These are phyloP conservation scores for Sebastes nivosus DNA, from an alignment of 2,797 vertebrate species.

Conservation along the genomic window DNA sequence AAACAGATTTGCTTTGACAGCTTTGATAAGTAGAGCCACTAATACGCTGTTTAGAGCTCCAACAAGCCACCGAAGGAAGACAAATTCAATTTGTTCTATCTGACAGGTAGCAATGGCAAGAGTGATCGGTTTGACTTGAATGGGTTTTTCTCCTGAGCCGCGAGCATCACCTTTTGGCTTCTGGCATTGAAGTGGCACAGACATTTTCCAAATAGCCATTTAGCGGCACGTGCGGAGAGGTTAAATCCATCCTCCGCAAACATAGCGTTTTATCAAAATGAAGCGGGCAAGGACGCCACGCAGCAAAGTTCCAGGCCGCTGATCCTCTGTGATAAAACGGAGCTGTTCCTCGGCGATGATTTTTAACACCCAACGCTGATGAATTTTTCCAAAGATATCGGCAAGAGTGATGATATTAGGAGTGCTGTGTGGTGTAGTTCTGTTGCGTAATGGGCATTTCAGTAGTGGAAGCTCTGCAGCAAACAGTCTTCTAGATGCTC, in stretches of 20 bases:
- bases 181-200: conserved; percentile 68
- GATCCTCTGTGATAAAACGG: conserved; percentile 33
- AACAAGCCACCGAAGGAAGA: conserved; percentile 81
- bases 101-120: conserved; percentile 80
- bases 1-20: conserved; percentile 81
- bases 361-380: conserved; percentile 32
- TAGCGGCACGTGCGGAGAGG: conserved; percentile 47
- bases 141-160: conserved; percentile 69
- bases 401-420: conserved; percentile 1
- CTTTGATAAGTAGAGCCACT: conserved; percentile 84
- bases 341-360: conserved; percentile 9
- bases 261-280: conserved; percentile 66
- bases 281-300: conserved; percentile 48
- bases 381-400: conserved; percentile 16
- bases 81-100: conserved; percentile 86
- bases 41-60: conserved; percentile 83
- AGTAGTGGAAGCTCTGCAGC: background rate
- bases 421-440: background rate
- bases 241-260: conserved; percentile 64
- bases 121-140: conserved; percentile 73
- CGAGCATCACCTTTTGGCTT: conserved; percentile 76
- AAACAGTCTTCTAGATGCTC: background rate
- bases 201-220: conserved; percentile 72
- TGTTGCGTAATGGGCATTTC: background rate
- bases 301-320: conserved; percentile 32